Conservation (phyloP, 1,140 invertebrate genomes). For the Cataglyphis hispanica region DNA sequence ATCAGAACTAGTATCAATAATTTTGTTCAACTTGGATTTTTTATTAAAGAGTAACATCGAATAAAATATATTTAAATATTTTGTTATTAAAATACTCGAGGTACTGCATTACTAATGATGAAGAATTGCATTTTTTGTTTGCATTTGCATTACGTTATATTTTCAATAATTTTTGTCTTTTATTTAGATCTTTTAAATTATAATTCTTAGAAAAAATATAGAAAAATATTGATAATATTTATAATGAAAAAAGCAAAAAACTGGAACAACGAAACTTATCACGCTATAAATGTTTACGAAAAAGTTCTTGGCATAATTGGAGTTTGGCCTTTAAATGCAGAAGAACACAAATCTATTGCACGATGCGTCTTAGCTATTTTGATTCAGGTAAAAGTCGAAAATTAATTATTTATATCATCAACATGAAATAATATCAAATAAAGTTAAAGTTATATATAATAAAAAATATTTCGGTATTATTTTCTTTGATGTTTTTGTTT, state of each 20-base stretch:
- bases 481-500: background rate
- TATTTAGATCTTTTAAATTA: background rate
- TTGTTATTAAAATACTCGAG: background rate
- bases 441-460: background rate
- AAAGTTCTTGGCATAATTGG: conserved; percentile 60
- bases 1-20: background rate
- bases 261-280: background rate
- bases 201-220: background rate
- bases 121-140: background rate
- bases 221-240: background rate
- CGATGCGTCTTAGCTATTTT: conserved; percentile 56
- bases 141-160: background rate
- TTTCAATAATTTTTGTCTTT: background rate
- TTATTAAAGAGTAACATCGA: background rate
- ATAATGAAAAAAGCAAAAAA: conserved; percentile 29
- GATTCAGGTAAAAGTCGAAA: conserved; percentile 50
- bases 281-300: conserved; percentile 25
- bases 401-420: conserved; percentile 6
- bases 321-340: conserved; percentile 60
- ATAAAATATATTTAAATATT: background rate
- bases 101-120: background rate
- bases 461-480: background rate
- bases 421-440: background rate
- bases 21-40: background rate
- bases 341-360: conserved; percentile 9